Conservation (phyloP, 23 tunicate species). For the Oikopleura vanhoeffeni region DNA sequence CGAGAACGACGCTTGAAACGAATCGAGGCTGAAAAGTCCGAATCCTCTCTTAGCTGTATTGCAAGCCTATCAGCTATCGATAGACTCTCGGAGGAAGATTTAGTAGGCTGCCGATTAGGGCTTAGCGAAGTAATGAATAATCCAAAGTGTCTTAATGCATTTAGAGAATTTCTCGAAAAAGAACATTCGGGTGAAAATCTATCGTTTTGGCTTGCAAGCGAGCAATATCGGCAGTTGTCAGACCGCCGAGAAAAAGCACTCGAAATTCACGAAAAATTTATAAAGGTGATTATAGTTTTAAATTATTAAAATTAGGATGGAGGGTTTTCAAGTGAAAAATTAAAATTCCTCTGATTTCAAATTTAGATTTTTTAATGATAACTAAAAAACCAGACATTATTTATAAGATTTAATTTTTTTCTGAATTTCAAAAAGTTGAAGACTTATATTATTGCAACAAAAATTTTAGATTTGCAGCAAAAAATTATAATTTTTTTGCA, state of each 20-base stretch:
- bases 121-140: slow-evolving; percentile 28
- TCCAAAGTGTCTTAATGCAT: neutral
- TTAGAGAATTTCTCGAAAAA: neutral
- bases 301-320: neutral
- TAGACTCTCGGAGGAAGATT: neutral
- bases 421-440: too few species aligned
- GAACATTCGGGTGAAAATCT: slow-evolving; percentile 9
- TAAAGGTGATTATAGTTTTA: neutral
- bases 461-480: too few species aligned
- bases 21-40: neutral
- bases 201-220: neutral
- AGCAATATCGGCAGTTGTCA: neutral
- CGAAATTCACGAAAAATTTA: neutral
- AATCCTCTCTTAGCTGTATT: neutral
- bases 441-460: too few species aligned
- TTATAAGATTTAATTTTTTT: too few species aligned
- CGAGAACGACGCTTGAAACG: neutral
- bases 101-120: neutral
- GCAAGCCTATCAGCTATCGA: neutral
- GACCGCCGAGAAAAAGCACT: neutral
- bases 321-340: too few species aligned
- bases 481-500: too few species aligned
- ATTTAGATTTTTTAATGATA: too few species aligned
- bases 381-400: too few species aligned
- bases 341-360: too few species aligned